Evolutionary conservation across 1,140 invertebrate genomes (phyloP).

Genomic region (Cydia splendana): DNA sequence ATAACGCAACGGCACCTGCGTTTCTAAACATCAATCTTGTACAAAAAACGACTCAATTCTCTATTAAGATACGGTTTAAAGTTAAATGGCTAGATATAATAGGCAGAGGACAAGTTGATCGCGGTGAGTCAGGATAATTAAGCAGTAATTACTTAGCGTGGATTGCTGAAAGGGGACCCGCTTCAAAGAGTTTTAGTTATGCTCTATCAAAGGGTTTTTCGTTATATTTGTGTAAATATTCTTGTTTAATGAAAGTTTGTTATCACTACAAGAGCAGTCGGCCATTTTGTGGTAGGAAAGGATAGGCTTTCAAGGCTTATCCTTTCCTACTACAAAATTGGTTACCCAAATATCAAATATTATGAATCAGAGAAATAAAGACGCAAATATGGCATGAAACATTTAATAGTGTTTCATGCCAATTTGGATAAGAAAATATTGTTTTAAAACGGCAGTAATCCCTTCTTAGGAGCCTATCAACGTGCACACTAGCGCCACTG

Average conservation of each 20-base stretch:
- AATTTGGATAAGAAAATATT: too few species aligned
- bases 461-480: too few species aligned
- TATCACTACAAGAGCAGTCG: neutral
- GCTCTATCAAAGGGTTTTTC: constrained; percentile 8
- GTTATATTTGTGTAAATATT: neutral
- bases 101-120: neutral
- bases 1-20: constrained; percentile 12
- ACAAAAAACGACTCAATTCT: neutral
- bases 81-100: neutral
- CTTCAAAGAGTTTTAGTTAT: constrained; percentile 15
- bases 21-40: neutral
- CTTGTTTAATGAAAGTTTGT: constrained; percentile 4
- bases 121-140: constrained; percentile 12
- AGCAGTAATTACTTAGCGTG: constrained; percentile 22
- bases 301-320: too few species aligned
- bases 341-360: too few species aligned
- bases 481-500: too few species aligned
- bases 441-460: too few species aligned
- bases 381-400: too few species aligned
- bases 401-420: too few species aligned
- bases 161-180: constrained; percentile 21
- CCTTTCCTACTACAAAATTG: too few species aligned
- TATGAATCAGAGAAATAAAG: too few species aligned
- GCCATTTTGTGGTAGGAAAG: neutral
- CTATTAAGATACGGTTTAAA: neutral